phyloP scores from a whole-genome alignment of 2,888 invertebrate genomes.

The Sinotaia quadrata region DNA sequence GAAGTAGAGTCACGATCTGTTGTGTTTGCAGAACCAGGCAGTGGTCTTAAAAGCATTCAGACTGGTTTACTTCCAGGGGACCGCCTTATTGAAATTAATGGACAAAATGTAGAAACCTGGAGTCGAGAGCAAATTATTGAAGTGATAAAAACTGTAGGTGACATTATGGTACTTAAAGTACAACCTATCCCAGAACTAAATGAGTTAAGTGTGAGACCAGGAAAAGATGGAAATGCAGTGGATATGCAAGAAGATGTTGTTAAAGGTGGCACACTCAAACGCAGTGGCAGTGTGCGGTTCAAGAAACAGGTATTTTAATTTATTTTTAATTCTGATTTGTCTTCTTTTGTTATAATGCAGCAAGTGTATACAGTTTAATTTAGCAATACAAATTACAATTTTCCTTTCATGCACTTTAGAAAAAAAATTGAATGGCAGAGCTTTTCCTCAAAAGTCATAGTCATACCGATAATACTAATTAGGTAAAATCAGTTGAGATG shows the following conservation, averaged over 20 bases:
- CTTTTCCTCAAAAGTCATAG: too few species aligned
- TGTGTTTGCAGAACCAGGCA: slow-evolving; percentile 92
- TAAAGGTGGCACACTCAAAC: slow-evolving; percentile 83
- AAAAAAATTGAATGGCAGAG: too few species aligned
- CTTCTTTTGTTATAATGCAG: too few species aligned
- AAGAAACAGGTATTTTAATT: slow-evolving; percentile 52
- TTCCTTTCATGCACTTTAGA: too few species aligned
- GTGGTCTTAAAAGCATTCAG: slow-evolving; percentile 78
- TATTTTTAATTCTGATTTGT: slow-evolving; percentile 3
- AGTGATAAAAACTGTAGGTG: slow-evolving; percentile 78
- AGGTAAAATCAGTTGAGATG: too few species aligned
- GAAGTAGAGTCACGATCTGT: slow-evolving; percentile 76
- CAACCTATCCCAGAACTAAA: slow-evolving; percentile 94
- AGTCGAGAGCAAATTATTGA: slow-evolving; percentile 93
- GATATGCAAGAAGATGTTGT: slow-evolving; percentile 79
- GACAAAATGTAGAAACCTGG: slow-evolving; percentile 86
- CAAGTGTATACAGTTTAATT: too few species aligned
- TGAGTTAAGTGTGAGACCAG: slow-evolving; percentile 86
- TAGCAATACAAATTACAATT: too few species aligned
- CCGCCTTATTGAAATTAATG: slow-evolving; percentile 91
- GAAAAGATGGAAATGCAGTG: slow-evolving; percentile 80
- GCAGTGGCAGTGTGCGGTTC: slow-evolving; percentile 78
- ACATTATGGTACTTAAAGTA: slow-evolving; percentile 83
- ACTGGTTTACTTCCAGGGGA: slow-evolving; percentile 96
- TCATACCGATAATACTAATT: too few species aligned